Conservation (phyloP, 2,113 vertebrate species). For the Clarias macrocephalus region DNA sequence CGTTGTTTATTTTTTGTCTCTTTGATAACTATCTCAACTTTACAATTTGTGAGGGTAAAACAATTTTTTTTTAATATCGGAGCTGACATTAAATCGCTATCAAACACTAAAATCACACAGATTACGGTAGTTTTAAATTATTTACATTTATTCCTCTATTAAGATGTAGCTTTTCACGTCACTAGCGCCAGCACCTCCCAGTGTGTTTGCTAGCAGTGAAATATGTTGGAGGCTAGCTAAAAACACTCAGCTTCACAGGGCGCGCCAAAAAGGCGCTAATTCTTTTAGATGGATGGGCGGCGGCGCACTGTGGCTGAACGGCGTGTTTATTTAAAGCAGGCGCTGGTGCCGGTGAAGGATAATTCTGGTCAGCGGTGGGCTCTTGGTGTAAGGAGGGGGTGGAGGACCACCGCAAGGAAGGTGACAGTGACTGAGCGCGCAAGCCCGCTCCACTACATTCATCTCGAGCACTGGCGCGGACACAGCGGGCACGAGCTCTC, state of each 20-base stretch:
- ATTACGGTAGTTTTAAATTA: neutral
- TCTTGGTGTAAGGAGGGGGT: constrained; percentile 81
- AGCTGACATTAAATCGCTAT: neutral
- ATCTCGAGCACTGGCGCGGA: constrained; percentile 72
- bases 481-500: constrained; percentile 48
- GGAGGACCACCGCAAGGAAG: constrained; percentile 79
- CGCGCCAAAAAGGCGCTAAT: constrained; percentile 39
- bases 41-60: neutral
- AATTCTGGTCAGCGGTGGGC: constrained; percentile 85
- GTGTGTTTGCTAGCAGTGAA: constrained; percentile 6
- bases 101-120: neutral
- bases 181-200: constrained; percentile 13
- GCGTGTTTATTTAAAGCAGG: constrained; percentile 90
- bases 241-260: constrained; percentile 15
- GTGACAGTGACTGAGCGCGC: constrained; percentile 84
- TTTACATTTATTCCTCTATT: constrained; percentile 5
- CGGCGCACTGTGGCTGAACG: constrained; percentile 78
- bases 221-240: constrained; percentile 28
- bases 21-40: neutral
- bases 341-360: constrained; percentile 84
- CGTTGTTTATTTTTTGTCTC: neutral
- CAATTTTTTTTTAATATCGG: neutral
- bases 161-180: constrained; percentile 8
- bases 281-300: constrained; percentile 83
- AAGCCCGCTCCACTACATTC: constrained; percentile 79